Percentiles rank a stretch among this genome's conserved stretches.
These are phyloP conservation scores for Rhincodon typus DNA, from an alignment of 2,797 vertebrate species.

Conservation along the genomic window DNA sequence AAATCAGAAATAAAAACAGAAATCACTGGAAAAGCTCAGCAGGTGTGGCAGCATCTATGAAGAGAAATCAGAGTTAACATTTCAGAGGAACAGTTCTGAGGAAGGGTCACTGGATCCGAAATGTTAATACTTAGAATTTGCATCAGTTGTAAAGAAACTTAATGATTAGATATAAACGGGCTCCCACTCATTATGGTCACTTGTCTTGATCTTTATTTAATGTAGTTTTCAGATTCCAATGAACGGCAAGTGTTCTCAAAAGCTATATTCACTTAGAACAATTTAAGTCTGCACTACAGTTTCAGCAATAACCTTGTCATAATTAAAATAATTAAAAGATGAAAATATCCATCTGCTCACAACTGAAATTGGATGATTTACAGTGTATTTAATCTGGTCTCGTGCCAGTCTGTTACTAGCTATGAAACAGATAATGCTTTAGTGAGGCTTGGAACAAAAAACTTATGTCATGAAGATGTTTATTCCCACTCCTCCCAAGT, in stretches of 20 bases:
- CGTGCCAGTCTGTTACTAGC: not conserved
- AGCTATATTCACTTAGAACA: not conserved
- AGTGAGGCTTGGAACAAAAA: not conserved
- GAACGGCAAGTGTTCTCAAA: not conserved
- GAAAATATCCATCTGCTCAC: not conserved
- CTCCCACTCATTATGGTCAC: not conserved
- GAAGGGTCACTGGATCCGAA: too few species aligned
- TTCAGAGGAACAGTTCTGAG: too few species aligned
- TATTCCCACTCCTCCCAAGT: not conserved
- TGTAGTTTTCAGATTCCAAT: not conserved
- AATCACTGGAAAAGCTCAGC: too few species aligned
- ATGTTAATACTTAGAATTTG: not conserved
- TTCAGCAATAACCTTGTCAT: not conserved
- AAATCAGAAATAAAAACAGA: too few species aligned
- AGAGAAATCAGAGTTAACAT: too few species aligned
- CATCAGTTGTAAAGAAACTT: not conserved
- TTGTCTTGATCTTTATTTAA: conserved; percentile 18
- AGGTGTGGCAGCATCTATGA: too few species aligned
- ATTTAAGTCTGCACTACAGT: not conserved
- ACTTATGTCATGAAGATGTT: not conserved
- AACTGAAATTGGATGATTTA: not conserved
- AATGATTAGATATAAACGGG: not conserved
- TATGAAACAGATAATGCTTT: not conserved
- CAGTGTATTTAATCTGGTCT: not conserved
- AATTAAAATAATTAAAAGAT: not conserved